Base-by-base conservation (phyloP, 2,888 invertebrate genomes). In the Hemithea aestivaria region DNA sequence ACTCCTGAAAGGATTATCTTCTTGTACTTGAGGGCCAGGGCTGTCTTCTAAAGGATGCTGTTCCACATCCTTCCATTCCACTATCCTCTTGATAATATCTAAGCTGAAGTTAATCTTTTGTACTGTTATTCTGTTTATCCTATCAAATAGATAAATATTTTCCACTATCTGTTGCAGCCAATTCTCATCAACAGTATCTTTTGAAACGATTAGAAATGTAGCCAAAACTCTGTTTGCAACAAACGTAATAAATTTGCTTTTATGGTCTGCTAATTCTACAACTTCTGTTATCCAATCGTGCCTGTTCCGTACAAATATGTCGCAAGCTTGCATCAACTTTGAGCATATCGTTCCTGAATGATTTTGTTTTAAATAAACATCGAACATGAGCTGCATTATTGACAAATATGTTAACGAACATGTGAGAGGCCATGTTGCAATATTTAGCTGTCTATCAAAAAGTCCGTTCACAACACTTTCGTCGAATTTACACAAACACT, bases 11-110 rank as follows among this genome's bases (percentile, higher is more conserved):
- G 83, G 87, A 50, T 85, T 85, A 35, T 84, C 84, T 44, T 81
- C 84, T 45, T 79, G 82, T n/a, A 83, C 73, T 40, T 66, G 77
- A 33, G 57, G 69, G n/a, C 65, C 79, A 10, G 64, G 66, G 56
- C 88, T 89, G 43, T 94, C 95, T 63, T 95, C 95, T 23, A 94
- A 69, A 0, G 95, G 93, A 83, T 95, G 95, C 56, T 91, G 89
- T 66, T 93, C 92, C 16, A 92, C 82, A 74, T 96, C 95, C 63
- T 94, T 96, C 93, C 95, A 96, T 66, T 96, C 96, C 0, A 96
- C 93, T 59, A 96, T 94, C 55, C 94, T 90, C 65, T 94, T 94
- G 32, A 96, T 93, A 27, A 96, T 91, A 67, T 96, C 95, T 56
- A 96, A 81, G 48, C 94, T 93, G 72, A 95, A 95, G 59, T 94